Evolutionary conservation across 2,888 invertebrate genomes (phyloP), one percentile per base, ranked within the genome.

Genomic region (Mantis religiosa): DNA sequence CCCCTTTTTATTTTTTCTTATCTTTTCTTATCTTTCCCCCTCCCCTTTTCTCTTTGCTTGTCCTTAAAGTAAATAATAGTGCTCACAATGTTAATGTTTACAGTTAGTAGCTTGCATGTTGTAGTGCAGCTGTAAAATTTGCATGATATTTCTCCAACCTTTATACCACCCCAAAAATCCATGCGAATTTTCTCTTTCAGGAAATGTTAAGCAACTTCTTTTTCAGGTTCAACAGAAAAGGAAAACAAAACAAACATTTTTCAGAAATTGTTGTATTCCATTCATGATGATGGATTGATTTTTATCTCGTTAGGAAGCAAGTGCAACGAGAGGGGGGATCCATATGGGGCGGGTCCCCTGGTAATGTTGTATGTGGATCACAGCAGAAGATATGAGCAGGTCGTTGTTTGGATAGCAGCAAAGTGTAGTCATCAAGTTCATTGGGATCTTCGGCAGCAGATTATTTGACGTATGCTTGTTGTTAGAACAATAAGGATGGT

Each of bases 251-350:
- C 15, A 27, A 83, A 30, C 28, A n/a, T 83, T 27, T 71, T 86
- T 82, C 41, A 47, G 28, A 90, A 87, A 28, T 87, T 28, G 82
- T 47, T 28, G 34, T 85, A 84, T 83, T 89, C 71, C 41, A 83
- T 25, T 89, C 84, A 88, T 82, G 30, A 85, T 85, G 82, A 89
- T 88, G 87, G 71, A 89, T 89, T 90, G 89, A 89, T 90, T 90
- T 90, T 90, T 90, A 89, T 90, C 89, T 90, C 90, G 88, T 90
- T 89, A 90, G 90, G 90, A 89, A 89, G 54, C 54, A 86, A 84
- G 87, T 87, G 87, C 89, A 85, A 71, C 47, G 93, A 34, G 91
- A 91, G 88, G 89, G 89, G 89, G 89, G 25, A 20, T 71, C 54
- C 54, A 20, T 25, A 25, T 71, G 54, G 54, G 54, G 54, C 54